These are phyloP conservation scores for Tympanoctomys barrerae DNA, from an alignment of 2,797 vertebrate genomes.

Conservation along the genomic window DNA sequence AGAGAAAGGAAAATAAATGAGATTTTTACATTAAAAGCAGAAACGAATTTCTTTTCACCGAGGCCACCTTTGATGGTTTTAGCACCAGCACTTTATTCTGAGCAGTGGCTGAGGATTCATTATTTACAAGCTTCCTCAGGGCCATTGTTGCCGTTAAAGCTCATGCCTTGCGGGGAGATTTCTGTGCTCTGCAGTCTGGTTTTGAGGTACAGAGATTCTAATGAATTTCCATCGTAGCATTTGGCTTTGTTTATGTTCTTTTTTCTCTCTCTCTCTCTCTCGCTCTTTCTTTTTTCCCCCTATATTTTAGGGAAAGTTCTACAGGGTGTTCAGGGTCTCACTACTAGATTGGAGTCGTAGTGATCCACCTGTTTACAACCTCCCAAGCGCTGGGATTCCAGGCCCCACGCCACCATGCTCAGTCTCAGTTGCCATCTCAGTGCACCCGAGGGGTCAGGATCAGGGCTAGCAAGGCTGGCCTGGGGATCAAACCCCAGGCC, in stretches of 20 bases:
- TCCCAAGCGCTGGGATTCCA: no score
- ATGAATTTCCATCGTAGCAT: background rate
- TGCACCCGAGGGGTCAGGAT: no score
- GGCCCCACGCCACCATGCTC: no score
- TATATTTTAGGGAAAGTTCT: no score
- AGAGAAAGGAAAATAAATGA: background rate
- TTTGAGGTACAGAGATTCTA: background rate
- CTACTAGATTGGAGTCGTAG: no score
- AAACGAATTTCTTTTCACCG: background rate
- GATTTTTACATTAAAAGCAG: constrained; percentile 11
- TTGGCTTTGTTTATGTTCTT: background rate
- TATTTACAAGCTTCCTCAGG: background rate
- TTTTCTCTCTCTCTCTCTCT: no score
- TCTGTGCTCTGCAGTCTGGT: background rate
- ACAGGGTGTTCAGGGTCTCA: no score
- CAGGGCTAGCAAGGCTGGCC: no score
- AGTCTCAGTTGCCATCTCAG: no score
- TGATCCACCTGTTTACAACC: no score
- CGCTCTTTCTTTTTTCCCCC: no score
- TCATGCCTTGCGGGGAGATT: background rate
- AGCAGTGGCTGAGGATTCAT: background rate
- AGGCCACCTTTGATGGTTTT: background rate
- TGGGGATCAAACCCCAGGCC: no score
- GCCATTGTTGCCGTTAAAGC: background rate
- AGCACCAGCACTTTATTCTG: background rate